Evolutionary conservation across 2,113 vertebrate genomes (phyloP).

Genomic region (Scytalopus superciliaris): DNA sequence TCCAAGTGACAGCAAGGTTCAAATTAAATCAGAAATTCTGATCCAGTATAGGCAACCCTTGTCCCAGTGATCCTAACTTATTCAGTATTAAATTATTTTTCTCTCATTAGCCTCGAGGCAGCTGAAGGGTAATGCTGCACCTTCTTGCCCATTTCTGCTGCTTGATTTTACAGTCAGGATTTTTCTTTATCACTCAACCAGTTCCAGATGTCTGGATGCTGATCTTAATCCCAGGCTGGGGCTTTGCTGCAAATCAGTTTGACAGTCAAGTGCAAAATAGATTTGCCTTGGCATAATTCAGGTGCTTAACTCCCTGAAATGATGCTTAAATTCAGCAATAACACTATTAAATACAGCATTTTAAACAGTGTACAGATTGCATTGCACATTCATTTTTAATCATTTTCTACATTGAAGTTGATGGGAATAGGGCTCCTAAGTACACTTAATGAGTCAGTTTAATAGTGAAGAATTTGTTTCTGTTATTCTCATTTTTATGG

Average conservation of each 20-base stretch:
- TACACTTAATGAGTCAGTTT: neutral
- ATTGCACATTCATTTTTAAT: neutral
- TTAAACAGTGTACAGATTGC: neutral
- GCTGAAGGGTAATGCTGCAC: neutral
- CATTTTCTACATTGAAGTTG: neutral
- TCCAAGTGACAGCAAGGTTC: neutral
- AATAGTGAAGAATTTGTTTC: neutral
- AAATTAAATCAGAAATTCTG: slow-evolving; percentile 15
- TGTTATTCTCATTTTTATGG: neutral
- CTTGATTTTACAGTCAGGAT: neutral
- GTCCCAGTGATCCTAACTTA: neutral
- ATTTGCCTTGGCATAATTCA: slow-evolving; percentile 5
- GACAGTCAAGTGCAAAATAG: neutral
- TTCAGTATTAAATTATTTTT: neutral
- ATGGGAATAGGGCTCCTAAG: neutral
- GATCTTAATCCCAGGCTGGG: slow-evolving; percentile 1
- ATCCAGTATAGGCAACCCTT: neutral
- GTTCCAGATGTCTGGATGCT: slow-evolving; percentile 19
- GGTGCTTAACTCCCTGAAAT: neutral
- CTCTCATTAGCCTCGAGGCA: neutral
- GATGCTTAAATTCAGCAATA: neutral
- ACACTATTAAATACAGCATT: neutral
- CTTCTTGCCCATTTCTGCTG: neutral
- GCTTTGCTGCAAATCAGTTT: slow-evolving; percentile 28
- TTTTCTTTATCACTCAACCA: neutral